Evolutionary conservation across 2,888 invertebrate genomes (phyloP).

Genomic region (Pollenia griseotomentosa): DNA sequence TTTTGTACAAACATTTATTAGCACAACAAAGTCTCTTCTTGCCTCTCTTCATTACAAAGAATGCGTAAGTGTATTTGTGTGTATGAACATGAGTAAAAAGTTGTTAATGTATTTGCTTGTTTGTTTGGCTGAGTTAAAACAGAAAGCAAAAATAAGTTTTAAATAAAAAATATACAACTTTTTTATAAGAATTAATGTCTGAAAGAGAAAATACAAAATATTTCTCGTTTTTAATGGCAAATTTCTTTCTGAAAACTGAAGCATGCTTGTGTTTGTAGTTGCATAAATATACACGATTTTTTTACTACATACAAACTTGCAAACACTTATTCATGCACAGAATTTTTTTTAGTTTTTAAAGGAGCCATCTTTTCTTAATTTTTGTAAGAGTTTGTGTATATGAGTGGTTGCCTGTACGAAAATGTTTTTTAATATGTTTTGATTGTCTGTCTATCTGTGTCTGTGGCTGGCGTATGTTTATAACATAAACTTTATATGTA

Average conservation of each 20-base stretch:
- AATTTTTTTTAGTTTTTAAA: constrained; percentile 12
- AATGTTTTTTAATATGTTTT: constrained; percentile 40
- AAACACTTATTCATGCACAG: background rate
- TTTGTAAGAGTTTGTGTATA: background rate
- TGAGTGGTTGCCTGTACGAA: constrained; percentile 15
- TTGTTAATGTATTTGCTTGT: constrained; percentile 33
- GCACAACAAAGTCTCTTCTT: constrained; percentile 45
- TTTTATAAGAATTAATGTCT: constrained; percentile 57
- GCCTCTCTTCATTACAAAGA: background rate
- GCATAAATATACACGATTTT: background rate
- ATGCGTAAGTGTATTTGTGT: background rate
- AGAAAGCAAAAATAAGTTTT: constrained; percentile 40
- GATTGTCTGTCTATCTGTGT: constrained; percentile 23
- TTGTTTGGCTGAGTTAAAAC: background rate
- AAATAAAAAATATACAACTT: constrained; percentile 46
- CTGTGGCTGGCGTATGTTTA: background rate
- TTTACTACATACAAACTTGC: background rate
- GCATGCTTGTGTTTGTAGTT: constrained; percentile 33
- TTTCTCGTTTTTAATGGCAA: background rate
- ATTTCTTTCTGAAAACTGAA: background rate
- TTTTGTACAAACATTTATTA: constrained; percentile 30
- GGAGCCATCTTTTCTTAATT: constrained; percentile 17
- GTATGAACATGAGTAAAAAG: background rate
- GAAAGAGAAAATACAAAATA: background rate
- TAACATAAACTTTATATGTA: background rate